Percentiles rank a stretch among this genome's conserved stretches.
These are phyloP conservation scores for Fissipunctia ypsillon DNA, from an alignment of 2,888 invertebrate species.

Conservation along the genomic window DNA sequence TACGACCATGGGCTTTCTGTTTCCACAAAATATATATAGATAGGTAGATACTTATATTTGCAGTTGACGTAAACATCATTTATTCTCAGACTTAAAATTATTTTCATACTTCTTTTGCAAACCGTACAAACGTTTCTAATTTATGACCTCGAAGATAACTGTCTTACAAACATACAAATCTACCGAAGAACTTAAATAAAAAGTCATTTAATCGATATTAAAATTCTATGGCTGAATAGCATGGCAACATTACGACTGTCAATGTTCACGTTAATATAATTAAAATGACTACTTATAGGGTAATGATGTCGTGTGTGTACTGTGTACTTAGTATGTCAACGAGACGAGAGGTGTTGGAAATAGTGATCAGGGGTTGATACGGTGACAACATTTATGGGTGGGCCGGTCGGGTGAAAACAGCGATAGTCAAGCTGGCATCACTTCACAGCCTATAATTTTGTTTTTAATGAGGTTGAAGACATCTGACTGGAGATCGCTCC, in stretches of 20 bases:
- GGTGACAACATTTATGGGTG: background rate
- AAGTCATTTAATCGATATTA: background rate
- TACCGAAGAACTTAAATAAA: slow-evolving; percentile 13
- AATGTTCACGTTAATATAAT: background rate
- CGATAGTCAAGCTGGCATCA: background rate
- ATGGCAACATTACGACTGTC: slow-evolving; percentile 5
- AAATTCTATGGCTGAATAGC: slow-evolving; percentile 22
- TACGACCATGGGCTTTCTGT: background rate
- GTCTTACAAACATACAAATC: background rate
- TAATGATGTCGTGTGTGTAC: background rate
- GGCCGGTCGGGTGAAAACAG: no score
- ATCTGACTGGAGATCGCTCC: background rate
- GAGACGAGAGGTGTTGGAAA: background rate
- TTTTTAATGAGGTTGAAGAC: background rate
- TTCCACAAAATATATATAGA: background rate
- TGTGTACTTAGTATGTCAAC: background rate
- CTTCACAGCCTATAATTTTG: background rate
- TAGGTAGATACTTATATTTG: background rate
- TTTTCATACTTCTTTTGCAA: background rate
- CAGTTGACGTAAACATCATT: background rate
- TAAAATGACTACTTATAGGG: background rate
- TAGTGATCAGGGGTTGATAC: background rate
- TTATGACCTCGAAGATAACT: background rate
- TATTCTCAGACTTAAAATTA: background rate
- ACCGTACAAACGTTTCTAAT: slow-evolving; percentile 11